Percentiles rank a stretch among this genome's conserved stretches.
Evolutionary conservation across 2,888 invertebrate genomes (phyloP).

Genomic region (Parthenolecanium corni): DNA sequence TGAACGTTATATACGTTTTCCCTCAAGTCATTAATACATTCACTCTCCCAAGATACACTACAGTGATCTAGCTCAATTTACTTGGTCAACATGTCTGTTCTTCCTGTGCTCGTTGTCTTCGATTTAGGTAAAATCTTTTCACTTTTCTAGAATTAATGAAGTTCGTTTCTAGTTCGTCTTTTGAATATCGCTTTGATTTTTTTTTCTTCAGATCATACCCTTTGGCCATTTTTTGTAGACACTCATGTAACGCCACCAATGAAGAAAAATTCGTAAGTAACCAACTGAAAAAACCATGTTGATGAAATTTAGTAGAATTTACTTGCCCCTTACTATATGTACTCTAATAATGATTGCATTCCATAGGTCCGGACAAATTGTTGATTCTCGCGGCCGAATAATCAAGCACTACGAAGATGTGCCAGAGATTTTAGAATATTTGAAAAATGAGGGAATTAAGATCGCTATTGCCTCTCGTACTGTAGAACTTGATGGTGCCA

Average conservation of each 20-base stretch:
- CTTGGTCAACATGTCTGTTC: too few relatives aligned
- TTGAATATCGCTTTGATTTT: background rate
- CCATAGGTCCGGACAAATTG: constrained; percentile 39
- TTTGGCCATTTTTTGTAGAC: constrained; percentile 65
- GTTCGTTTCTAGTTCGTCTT: too few relatives aligned
- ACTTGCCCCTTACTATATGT: too few relatives aligned
- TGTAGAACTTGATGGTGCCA: constrained; percentile 47
- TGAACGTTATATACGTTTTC: too few relatives aligned
- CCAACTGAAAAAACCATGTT: background rate
- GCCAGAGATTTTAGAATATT: constrained; percentile 45
- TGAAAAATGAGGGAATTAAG: constrained; percentile 46
- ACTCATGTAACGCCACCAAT: constrained; percentile 58
- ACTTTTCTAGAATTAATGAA: background rate
- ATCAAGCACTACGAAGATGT: constrained; percentile 49
- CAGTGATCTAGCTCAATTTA: too few relatives aligned
- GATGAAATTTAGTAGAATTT: too few relatives aligned
- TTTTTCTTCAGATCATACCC: constrained; percentile 50
- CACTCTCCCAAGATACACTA: too few relatives aligned
- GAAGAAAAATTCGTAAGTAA: constrained; percentile 38
- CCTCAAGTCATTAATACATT: too few relatives aligned
- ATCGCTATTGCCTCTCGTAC: constrained; percentile 55
- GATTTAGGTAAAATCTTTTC: constrained; percentile 29
- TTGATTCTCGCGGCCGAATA: constrained; percentile 40
- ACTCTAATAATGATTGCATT: constrained; percentile 1
- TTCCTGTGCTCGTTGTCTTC: constrained; percentile 29